A percentile compares a stretch with the other conserved stretches of the same genome.
phyloP scores from a whole-genome alignment of 2,797 vertebrate species.

The Etheostoma nigrum region DNA sequence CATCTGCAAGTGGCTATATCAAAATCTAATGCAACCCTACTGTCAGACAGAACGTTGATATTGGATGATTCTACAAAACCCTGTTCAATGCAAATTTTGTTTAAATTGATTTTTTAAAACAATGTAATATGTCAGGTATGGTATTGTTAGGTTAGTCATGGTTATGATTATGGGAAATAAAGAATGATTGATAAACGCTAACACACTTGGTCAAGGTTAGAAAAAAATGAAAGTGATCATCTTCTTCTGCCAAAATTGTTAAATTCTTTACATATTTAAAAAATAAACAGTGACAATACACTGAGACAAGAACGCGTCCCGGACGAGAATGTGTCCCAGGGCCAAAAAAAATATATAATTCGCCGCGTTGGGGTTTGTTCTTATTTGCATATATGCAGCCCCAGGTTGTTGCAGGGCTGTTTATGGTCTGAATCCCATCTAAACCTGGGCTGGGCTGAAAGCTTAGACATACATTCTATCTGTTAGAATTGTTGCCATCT shows the following conservation, averaged over 20 bases:
- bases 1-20: constrained; percentile 43
- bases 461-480: constrained; percentile 34
- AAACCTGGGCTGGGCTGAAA: constrained; percentile 12
- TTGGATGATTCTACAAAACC: not conserved
- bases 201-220: not conserved
- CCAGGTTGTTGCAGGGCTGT: not conserved
- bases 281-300: too few relatives aligned
- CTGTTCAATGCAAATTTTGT: not conserved
- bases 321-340: too few relatives aligned
- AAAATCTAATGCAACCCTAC: too few relatives aligned
- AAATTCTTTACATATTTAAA: too few relatives aligned
- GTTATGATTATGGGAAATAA: not conserved
- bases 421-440: not conserved
- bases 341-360: too few relatives aligned
- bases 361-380: too few relatives aligned
- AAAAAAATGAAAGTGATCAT: not conserved
- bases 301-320: too few relatives aligned
- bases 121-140: not conserved
- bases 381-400: too few relatives aligned
- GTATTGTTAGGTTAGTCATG: not conserved
- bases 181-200: not conserved
- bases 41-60: not conserved
- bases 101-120: not conserved
- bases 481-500: constrained; percentile 17
- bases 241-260: too few relatives aligned